phyloP scores from a whole-genome alignment of 2,888 invertebrate species.

The Lissocephala sabroskyi region DNA sequence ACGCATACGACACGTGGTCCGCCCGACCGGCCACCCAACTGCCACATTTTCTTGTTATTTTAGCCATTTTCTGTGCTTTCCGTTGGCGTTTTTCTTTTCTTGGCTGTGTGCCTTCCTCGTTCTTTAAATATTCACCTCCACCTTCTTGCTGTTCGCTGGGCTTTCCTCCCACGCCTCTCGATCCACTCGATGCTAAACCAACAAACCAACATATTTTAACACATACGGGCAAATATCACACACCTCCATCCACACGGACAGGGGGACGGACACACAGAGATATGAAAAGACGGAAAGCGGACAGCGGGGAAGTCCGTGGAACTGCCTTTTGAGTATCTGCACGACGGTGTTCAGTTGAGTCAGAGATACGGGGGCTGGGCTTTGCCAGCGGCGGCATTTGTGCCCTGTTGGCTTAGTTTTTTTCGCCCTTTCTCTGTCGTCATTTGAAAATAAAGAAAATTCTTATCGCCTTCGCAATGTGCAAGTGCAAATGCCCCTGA shows the following conservation, averaged over 20 bases:
- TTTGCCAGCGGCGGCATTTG: slow-evolving; percentile 37
- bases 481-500: slow-evolving; percentile 57
- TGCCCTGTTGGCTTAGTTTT: slow-evolving; percentile 27
- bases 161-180: no score
- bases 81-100: slow-evolving; percentile 13
- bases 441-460: slow-evolving; percentile 61
- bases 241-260: slow-evolving; percentile 14
- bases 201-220: slow-evolving; percentile 64
- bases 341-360: slow-evolving; percentile 3
- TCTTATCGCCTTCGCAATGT: slow-evolving; percentile 57
- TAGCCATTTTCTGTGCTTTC: slow-evolving; percentile 15
- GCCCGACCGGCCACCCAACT: neutral
- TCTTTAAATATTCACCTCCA: slow-evolving; percentile 52
- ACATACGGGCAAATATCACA: slow-evolving; percentile 11
- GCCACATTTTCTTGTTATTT: slow-evolving; percentile 11
- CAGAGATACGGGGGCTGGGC: slow-evolving; percentile 4
- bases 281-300: no score
- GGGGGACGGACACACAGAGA: slow-evolving; percentile 17
- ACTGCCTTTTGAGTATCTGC: slow-evolving; percentile 50
- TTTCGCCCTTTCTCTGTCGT: slow-evolving; percentile 39
- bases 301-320: no score
- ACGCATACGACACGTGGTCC: slow-evolving; percentile 38
- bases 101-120: slow-evolving; percentile 14
- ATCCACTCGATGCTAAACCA: slow-evolving; percentile 51
- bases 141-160: slow-evolving; percentile 51